phyloP scores from a whole-genome alignment of 2,888 invertebrate species.

The Malacosoma neustria region DNA sequence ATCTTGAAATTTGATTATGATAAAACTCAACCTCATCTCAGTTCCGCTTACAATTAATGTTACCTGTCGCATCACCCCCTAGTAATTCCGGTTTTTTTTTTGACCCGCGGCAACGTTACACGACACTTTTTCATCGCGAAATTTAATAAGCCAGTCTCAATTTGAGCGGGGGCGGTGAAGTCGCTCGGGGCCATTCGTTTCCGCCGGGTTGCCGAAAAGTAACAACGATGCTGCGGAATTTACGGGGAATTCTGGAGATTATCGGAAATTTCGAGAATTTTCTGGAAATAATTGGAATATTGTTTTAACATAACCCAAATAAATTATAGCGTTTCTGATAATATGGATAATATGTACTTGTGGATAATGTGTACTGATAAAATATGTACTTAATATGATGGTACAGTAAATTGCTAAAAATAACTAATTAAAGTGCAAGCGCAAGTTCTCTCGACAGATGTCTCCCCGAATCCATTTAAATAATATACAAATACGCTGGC shows the following conservation, averaged over 20 bases:
- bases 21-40: background rate
- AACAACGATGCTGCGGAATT: background rate
- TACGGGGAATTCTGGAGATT: background rate
- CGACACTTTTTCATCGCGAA: constrained; percentile 26
- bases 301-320: too few species aligned
- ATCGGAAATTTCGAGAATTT: background rate
- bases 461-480: too few species aligned
- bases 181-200: constrained; percentile 11
- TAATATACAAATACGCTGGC: too few species aligned
- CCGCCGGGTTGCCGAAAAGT: constrained; percentile 1
- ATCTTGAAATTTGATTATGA: background rate
- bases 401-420: too few species aligned
- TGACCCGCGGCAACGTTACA: constrained; percentile 1
- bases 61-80: background rate
- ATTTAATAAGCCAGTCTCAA: constrained; percentile 25
- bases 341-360: too few species aligned
- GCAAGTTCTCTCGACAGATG: too few species aligned
- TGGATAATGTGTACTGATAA: too few species aligned
- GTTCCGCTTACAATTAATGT: background rate
- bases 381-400: too few species aligned
- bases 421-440: too few species aligned
- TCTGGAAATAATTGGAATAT: background rate
- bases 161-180: constrained; percentile 18
- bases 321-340: too few species aligned
- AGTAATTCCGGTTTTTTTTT: background rate